Evolutionary conservation across 2,797 vertebrate genomes (phyloP), one percentile per base, ranked within the genome.

Genomic region (Scleropages formosus): DNA sequence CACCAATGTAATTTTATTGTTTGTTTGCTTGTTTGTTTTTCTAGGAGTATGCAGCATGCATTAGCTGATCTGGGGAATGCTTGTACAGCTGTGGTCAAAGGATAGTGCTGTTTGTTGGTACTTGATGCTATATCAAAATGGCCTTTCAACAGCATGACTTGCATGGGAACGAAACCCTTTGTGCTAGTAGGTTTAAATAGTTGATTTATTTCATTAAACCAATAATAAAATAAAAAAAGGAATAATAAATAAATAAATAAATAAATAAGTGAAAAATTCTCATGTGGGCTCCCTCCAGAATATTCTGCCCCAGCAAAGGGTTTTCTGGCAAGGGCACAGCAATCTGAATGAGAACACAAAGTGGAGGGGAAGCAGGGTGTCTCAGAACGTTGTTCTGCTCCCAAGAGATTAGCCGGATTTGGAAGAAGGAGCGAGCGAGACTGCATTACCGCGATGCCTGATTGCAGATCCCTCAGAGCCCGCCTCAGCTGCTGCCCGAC

Each of bases 381-480:
- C 51, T 18, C 4, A 8, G 18, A 27, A 61, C 53, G 9, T n/a
- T 1, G n/a, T 44, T 12, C 53, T n/a, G 3, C 53, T 72, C 70
- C 70, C 70, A 1, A 3, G 27, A 72, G 70, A 72, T 24, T n/a
- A 31, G 68, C 68, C 16, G 51, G 22, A 39, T 51, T 71, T 49
- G 26, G 59, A 61, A 20, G 31, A 61, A 61, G 18, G 59, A 61
- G n/a, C 16, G n/a, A n/a, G 31, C 10, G 31, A 27, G 53, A 56
- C 70, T 72, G 31, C 56, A 72, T 72, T 61, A 72, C 70, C 39
- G 20, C 70, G 39, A 31, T 12, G 59, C 22, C 56, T 72, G 68
- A 71, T 71, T 71, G 53, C 70, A 31, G 8, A 56, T 58, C 20
- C 27, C 27, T 51, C 12, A 6, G 26, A 26, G 62, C 62, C n/a